Base-by-base conservation (phyloP, 2,888 invertebrate genomes). In the Nezara viridula region DNA sequence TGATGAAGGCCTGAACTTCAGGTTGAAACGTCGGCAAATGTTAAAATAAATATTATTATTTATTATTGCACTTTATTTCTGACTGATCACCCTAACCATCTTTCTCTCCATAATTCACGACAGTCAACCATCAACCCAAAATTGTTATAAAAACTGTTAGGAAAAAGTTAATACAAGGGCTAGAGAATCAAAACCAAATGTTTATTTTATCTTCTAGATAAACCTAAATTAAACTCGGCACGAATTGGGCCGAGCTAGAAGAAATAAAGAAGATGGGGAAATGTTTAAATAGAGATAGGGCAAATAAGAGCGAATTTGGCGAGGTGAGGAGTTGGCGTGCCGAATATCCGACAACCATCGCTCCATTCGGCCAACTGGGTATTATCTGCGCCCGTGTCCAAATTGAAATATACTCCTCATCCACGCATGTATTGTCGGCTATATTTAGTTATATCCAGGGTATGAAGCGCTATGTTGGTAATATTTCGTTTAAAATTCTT, bases 201-300 rank as follows among this genome's bases (percentile, higher is more conserved):
- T 55, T 55, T 55, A 55, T 55, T n/a, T 55, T 55, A 55, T 55
- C 55, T 55, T n/a, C 24, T 55, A n/a, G 55, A 55, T n/a, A n/a
- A 7, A 55, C n/a, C 55, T 7, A n/a, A 55, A 55, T 55, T 55
- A 55, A 55, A 5, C n/a, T 10, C 7, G n/a, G 24, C 55, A 55
- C 55, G 55, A 55, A 55, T 9, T 1, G n/a, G 55, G 24, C 55
- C 9, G 55, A n/a, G 55, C n/a, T 24, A 24, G 32, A 32, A 37
- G 66, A 37, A 73, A 37, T 73, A 73, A 37, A 73, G 66, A 73
- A 73, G 66, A 21, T 6, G 16, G 66, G 21, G 66, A 73, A 73
- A 73, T 73, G 66, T 73, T 73, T 73, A 73, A 73, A 73, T 73
- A 73, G 66, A 73, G 66, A 73, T 73, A 73, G 66, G 32, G 24